Evolutionary conservation across 2,113 vertebrate species (phyloP).

Genomic region (Puffinus mauretanicus): DNA sequence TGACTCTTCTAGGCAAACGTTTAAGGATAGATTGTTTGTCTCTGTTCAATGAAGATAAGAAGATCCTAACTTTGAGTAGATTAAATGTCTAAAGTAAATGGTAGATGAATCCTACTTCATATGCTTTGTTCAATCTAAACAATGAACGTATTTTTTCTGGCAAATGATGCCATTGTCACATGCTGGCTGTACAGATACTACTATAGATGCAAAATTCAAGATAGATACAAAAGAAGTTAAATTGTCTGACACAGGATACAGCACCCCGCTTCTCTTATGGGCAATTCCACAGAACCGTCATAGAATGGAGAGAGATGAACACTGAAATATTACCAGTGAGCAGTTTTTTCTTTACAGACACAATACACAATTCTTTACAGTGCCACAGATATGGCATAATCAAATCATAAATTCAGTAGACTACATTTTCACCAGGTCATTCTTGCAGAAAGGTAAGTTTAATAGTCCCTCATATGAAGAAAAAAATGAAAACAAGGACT

Average conservation of each 20-base stretch:
- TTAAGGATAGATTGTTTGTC: neutral
- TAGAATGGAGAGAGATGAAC: neutral
- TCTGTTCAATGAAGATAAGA: neutral
- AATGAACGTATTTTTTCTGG: neutral
- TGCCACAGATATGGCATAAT: neutral
- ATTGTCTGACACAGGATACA: neutral
- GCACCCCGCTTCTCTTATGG: rapidly evolving
- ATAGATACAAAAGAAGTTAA: neutral
- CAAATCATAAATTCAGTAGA: neutral
- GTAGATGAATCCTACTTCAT: neutral
- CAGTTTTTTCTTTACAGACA: neutral
- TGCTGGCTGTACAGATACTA: neutral
- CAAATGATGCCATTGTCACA: neutral
- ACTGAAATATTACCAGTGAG: neutral
- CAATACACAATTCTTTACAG: neutral
- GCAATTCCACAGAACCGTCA: neutral
- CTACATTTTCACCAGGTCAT: neutral
- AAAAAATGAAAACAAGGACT: neutral
- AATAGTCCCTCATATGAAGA: neutral
- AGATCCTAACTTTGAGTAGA: neutral
- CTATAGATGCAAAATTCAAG: neutral
- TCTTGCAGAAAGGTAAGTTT: neutral
- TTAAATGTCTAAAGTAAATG: neutral
- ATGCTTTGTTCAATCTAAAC: neutral
- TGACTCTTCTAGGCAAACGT: neutral